Base-by-base conservation (phyloP, 2,888 invertebrate genomes). In the Tenthredo distinguenda region DNA sequence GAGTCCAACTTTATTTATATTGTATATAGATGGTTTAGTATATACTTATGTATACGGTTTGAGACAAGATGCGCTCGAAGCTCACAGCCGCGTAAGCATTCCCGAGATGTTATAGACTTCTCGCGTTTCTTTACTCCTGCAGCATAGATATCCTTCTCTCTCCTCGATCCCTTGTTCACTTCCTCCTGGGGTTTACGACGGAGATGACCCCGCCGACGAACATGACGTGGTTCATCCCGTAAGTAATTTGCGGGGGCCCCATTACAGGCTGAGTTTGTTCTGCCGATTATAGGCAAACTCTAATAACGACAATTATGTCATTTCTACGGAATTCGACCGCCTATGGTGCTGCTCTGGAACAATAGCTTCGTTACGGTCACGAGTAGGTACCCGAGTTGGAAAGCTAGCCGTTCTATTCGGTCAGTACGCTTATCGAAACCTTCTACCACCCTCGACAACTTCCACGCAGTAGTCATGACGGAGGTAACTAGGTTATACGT, bases 271-370 rank as follows among this genome's bases (percentile, higher is more conserved):
- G 90, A 87, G 89, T 90, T 90, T 88, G 89, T 90, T 90, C 88
- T 88, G 88, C 88, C 90, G 90, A 91, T 91, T 91, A 91, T 90
- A 92, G 90, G 87, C 90, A 90, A 91, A 90, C 89, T 90, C 88
- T 92, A 92, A 92, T 92, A 91, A 91, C 89, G 90, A 92, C 91
- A 92, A 92, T 92, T 92, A 92, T 91, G 91, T 90, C 90, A 90
- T 92, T 91, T 90, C 90, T 88, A 76, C 86, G 91, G 91, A 90
- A 92, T 91, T 89, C 90, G 88, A 91, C 89, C 90, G 91, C 90
- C 91, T 88, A 88, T 88, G 87, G 90, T 88, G 90, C 81, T 82
- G 86, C 65, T 50, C 15, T 40, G 83, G 88, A 87, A 91, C 91
- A 91, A 90, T 91, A 85, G 87, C 90, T 90, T 90, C 88, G 89